Evolutionary conservation across 1,140 invertebrate species (phyloP), one percentile per base, ranked within the genome.

Genomic region (Sarcophaga peregrina): DNA sequence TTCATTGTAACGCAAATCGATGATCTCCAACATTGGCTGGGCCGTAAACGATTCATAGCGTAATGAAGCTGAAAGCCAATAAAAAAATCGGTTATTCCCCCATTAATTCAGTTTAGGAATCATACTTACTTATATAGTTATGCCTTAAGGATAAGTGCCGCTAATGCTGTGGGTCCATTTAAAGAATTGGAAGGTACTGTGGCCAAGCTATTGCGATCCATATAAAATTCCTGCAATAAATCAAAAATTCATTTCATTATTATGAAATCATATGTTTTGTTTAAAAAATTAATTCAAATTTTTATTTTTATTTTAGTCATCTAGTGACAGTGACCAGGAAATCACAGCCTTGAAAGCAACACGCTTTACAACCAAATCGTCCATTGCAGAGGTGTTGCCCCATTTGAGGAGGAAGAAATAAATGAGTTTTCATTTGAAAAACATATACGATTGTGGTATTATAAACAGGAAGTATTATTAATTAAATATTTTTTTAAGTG

Each of bases 1-100:
- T 86, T 94, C 92, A 91, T 97, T 97, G 17, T 93, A 92, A 85
- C 94, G 94, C 5, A 97, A 91, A 91, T 97, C 95, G 54, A 97
- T 92, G 83, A 92, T 91, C 86, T 95, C 92, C 48, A 98, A 91
- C 86, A 91, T 92, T 83, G 91, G 92, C 87, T 95, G 93, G 1
- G 93, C 92, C 83, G 92, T 90, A 85, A 96, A 96, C 2, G 94
- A 93, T 47, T 92, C 92, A 86, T 93, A 92, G 74, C 93, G 92
- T 76, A 96, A 91, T 73, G 91, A 90, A 85, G 91, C 95, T 96
- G 90, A 78, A 92, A 93, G 84, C 81, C 76, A 83, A 47, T 0
- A 54, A 37, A 78, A 15, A 1, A 84, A 58, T 73, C 83, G 46
- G 45, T 81, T 25, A 82, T 37, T 37, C 8, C 46, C 13, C 17